Evolutionary conservation across 2,888 invertebrate species (phyloP), one percentile per base, ranked within the genome.

Genomic region (Epirrhoe alternata): DNA sequence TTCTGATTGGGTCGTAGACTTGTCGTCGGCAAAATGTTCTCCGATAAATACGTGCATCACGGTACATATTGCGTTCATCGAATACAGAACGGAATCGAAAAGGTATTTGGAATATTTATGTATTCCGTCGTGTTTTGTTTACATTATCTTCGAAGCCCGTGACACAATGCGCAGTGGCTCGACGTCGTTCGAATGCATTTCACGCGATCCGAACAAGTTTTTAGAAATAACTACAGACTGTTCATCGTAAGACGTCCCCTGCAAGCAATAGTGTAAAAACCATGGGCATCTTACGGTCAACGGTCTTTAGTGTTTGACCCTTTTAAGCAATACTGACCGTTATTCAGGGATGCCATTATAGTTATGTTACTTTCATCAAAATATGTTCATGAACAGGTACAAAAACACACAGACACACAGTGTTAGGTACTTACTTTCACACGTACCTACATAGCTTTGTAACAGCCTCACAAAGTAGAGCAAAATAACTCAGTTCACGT

Each of bases 21-120:
- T 77, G 78, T 76, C 81, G 77, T 78, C 83, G 77, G 70, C 76
- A 73, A 78, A 81, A 81, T 75, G 77, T 77, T 74, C 59, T 64
- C 64, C 73, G 70, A 77, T 79, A 81, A 80, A 81, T 79, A 79
- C 77, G 79, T 80, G 79, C 79, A 80, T 76, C 77, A 74, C 72
- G 64, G 59, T 60, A 59, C 42, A 59, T 69, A 64, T 61, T 53
- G 45, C 45, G 51, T 50, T 56, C 47, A 16, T 50, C 42, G 69
- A 69, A 71, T 68, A 61, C 61, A 65, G 64, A 68, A 66, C 58
- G 63, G 66, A 66, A 61, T 61, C 57, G 55, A 63, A 69, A 66
- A 64, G 63, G 65, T 61, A 60, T 69, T 66, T 52, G 62, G 66
- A 69, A 69, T 69, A 69, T 69, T 61, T 69, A 53, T 69, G 53